Evolutionary conservation across 2,113 vertebrate species (phyloP).

Genomic region (Odontophorus gujanensis): DNA sequence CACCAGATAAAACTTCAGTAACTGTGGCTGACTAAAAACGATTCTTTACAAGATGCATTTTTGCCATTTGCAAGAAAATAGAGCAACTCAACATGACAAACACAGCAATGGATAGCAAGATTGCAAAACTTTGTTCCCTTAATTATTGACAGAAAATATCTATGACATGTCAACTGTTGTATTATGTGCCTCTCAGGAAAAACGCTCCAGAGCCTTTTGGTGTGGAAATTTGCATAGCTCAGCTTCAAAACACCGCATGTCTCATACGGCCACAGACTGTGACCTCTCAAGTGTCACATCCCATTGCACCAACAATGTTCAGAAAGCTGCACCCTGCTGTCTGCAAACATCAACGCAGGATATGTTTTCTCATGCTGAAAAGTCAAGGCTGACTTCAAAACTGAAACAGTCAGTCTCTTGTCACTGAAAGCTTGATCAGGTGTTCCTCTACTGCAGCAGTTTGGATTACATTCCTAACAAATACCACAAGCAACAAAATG

Average conservation of each 20-base stretch:
- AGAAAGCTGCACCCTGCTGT: conserved; percentile 7
- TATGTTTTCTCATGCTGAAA: conserved; percentile 27
- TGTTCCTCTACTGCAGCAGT: conserved; percentile 11
- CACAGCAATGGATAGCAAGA: neutral
- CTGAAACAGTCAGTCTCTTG: conserved; percentile 16
- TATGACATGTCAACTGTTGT: neutral
- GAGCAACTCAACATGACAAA: neutral
- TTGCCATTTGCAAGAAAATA: neutral
- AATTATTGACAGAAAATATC: neutral
- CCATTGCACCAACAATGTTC: neutral
- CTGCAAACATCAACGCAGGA: neutral
- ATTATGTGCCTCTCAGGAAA: neutral
- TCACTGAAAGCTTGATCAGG: conserved; percentile 54
- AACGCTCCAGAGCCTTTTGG: neutral
- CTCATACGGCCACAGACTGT: neutral
- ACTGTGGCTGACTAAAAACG: neutral
- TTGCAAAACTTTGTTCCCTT: neutral
- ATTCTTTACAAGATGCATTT: neutral
- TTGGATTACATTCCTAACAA: conserved; percentile 64
- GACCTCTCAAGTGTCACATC: neutral
- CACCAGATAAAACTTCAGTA: neutral
- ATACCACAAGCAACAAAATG: conserved; percentile 60
- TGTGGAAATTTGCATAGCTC: neutral
- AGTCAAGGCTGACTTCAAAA: conserved; percentile 41
- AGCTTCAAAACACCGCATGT: neutral